Evolutionary conservation across 2,113 vertebrate genomes (phyloP).

Genomic region (Petromus typicus): DNA sequence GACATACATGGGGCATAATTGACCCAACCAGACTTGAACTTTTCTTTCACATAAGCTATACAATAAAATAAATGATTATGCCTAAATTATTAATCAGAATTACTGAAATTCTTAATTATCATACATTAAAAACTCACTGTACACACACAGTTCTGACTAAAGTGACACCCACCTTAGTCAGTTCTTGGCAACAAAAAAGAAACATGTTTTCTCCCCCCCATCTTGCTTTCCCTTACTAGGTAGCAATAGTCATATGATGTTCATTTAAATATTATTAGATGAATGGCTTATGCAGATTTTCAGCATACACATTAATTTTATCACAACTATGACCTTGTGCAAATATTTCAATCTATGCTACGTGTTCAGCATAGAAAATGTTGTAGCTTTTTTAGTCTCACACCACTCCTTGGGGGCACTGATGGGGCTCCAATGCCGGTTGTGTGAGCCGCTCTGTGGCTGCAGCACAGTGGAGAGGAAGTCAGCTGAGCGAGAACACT

Average conservation of each 20-base stretch:
- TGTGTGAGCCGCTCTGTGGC: background rate
- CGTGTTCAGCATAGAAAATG: background rate
- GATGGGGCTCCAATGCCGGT: no score
- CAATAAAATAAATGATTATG: slow-evolving; percentile 42
- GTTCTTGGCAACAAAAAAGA: no score
- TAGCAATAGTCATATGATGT: background rate
- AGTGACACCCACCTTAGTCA: background rate
- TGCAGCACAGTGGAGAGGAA: background rate
- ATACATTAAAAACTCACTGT: slow-evolving; percentile 47
- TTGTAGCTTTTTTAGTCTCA: background rate
- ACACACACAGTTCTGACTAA: background rate
- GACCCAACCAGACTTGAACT: no score
- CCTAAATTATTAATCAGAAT: slow-evolving; percentile 40
- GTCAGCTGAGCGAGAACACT: background rate
- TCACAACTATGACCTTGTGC: background rate
- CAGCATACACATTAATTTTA: background rate
- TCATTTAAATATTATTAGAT: slow-evolving; percentile 18
- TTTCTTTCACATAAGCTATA: slow-evolving; percentile 54
- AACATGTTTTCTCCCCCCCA: background rate
- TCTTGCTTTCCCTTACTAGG: background rate
- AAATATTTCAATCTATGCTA: background rate
- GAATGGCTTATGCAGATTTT: background rate
- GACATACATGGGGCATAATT: no score
- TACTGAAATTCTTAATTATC: background rate
- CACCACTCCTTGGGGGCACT: background rate